phyloP scores from a whole-genome alignment of 1,140 invertebrate genomes.

The Euglossa dilemma region DNA sequence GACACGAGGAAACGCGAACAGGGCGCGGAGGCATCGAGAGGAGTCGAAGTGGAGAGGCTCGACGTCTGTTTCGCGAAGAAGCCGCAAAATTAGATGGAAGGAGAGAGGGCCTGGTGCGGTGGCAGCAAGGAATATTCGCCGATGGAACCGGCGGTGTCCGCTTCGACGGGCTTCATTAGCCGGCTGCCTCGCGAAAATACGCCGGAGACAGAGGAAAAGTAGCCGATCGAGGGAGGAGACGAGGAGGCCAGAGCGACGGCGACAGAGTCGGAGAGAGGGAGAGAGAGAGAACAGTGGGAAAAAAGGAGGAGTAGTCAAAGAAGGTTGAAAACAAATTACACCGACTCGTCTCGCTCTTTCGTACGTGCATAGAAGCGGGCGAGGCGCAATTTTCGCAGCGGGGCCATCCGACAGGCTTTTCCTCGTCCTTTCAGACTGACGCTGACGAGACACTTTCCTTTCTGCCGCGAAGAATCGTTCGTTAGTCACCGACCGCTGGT shows the following conservation, averaged over 20 bases:
- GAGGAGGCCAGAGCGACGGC: neutral
- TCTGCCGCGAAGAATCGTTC: constrained; percentile 75
- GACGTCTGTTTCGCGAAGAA: neutral
- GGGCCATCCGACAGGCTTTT: constrained; percentile 67
- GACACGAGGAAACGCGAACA: neutral
- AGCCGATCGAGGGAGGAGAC: neutral
- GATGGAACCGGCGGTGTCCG: neutral
- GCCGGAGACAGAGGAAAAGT: neutral
- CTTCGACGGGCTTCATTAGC: constrained; percentile 22
- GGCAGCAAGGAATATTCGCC: neutral
- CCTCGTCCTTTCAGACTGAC: constrained; percentile 63
- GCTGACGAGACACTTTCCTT: constrained; percentile 76
- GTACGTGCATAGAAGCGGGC: constrained; percentile 19
- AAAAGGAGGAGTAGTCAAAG: constrained; percentile 49
- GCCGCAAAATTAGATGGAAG: constrained; percentile 7
- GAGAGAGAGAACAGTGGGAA: constrained; percentile 19
- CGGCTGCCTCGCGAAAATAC: neutral
- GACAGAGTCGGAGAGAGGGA: no score
- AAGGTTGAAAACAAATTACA: constrained; percentile 75
- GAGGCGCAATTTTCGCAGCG: constrained; percentile 69
- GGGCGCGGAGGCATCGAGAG: neutral
- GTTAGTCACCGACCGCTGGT: constrained; percentile 64
- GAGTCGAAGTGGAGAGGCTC: no score
- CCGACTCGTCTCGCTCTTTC: constrained; percentile 42
- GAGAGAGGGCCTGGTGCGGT: neutral